A percentile compares a stretch with the other conserved stretches of the same genome.
These are phyloP conservation scores for Notodonta dromedarius DNA, from an alignment of 2,888 invertebrate genomes.

Conservation along the genomic window DNA sequence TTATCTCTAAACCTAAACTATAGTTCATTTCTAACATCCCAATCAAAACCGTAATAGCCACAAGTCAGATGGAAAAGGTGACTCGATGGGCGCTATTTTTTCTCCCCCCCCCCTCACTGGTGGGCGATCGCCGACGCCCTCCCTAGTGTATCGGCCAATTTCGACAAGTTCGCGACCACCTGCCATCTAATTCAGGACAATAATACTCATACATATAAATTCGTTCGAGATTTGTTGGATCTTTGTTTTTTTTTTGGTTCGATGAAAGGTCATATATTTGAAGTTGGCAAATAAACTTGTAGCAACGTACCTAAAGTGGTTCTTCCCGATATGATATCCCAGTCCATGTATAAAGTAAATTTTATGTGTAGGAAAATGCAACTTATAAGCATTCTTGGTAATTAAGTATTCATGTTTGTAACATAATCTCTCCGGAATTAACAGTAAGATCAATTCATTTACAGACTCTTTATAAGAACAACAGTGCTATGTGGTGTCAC, in stretches of 20 bases:
- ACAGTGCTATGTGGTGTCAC: too few relatives aligned
- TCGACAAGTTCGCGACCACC: conserved; percentile 52
- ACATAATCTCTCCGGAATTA: too few relatives aligned
- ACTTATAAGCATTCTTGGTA: too few relatives aligned
- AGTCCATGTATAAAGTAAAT: too few relatives aligned
- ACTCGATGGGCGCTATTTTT: conserved; percentile 21
- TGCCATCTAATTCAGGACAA: conserved; percentile 61
- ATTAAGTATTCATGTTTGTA: too few relatives aligned
- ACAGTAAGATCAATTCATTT: too few relatives aligned
- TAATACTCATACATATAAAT: conserved; percentile 71
- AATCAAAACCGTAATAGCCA: background rate
- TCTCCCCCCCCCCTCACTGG: conserved; percentile 29
- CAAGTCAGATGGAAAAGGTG: conserved; percentile 1
- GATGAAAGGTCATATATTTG: too few relatives aligned
- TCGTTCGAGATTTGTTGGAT: conserved; percentile 49
- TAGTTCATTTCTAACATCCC: background rate
- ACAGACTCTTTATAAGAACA: too few relatives aligned
- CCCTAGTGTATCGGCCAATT: conserved; percentile 38
- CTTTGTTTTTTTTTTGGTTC: conserved; percentile 2
- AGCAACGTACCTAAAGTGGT: too few relatives aligned
- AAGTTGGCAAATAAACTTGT: background rate
- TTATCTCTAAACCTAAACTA: background rate
- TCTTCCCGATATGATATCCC: too few relatives aligned
- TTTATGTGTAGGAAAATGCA: too few relatives aligned
- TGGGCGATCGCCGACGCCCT: conserved; percentile 20